phyloP scores from a whole-genome alignment of 2,888 invertebrate species.

The Mycogona germanica region DNA sequence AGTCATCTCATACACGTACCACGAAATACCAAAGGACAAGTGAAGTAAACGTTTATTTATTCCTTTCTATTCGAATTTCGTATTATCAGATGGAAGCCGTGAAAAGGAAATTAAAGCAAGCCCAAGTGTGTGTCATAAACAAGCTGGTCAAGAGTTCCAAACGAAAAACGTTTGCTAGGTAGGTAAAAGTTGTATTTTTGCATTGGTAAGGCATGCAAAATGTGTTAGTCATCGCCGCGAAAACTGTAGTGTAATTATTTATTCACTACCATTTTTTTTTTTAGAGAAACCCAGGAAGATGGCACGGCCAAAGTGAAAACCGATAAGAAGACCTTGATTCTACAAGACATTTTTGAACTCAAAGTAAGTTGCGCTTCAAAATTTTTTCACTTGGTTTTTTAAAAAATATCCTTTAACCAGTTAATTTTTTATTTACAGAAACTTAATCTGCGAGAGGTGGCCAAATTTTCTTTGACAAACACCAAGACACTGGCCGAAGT shows the following conservation, averaged over 20 bases:
- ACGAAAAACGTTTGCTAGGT: background rate
- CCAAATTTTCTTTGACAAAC: constrained; percentile 14
- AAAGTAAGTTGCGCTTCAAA: constrained; percentile 4
- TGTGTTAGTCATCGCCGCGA: background rate
- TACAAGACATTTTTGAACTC: constrained; percentile 12
- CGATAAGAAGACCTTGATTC: background rate
- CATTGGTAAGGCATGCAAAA: too few relatives aligned
- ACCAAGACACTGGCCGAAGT: constrained; percentile 5
- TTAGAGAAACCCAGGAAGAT: background rate
- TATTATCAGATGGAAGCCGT: constrained; percentile 11
- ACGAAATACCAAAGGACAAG: too few relatives aligned
- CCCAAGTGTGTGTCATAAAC: constrained; percentile 6
- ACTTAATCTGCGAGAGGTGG: constrained; percentile 10
- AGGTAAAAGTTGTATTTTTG: background rate
- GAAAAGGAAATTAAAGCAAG: constrained; percentile 4
- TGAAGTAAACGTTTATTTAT: too few relatives aligned
- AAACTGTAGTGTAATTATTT: background rate
- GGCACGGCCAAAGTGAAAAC: background rate
- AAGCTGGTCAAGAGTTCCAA: constrained; percentile 7
- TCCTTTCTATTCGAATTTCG: too few relatives aligned
- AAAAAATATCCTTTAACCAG: background rate
- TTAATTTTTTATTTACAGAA: constrained; percentile 10
- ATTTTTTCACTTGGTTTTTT: background rate
- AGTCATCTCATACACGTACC: too few relatives aligned
- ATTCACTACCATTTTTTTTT: background rate